These are phyloP conservation scores for Enhydra lutris DNA, from an alignment of 2,113 vertebrate genomes.

Conservation along the genomic window DNA sequence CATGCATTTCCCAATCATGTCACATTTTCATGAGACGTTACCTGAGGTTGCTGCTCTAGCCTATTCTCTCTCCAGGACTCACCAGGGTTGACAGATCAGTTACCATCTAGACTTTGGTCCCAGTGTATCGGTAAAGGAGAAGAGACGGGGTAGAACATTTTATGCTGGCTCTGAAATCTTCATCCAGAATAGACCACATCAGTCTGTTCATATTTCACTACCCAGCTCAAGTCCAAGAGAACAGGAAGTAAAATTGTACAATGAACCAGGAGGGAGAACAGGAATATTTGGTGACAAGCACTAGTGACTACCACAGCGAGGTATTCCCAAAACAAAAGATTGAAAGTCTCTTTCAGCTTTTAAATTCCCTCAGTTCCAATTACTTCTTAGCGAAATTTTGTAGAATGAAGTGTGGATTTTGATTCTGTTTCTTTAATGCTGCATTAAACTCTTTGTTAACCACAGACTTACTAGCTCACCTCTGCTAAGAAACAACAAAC, in stretches of 20 bases:
- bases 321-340: neutral
- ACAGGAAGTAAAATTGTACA: neutral
- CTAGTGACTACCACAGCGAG: neutral
- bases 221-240: neutral
- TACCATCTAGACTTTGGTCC: rapidly evolving
- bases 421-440: constrained; percentile 18
- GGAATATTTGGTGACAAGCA: neutral
- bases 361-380: neutral
- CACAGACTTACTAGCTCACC: neutral
- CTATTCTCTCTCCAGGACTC: neutral
- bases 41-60: neutral
- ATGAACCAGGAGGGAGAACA: neutral
- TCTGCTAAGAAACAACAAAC: neutral
- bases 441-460: constrained; percentile 16
- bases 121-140: neutral
- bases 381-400: neutral
- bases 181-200: neutral
- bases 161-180: neutral
- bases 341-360: neutral
- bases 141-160: neutral
- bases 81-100: too few species aligned
- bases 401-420: constrained; percentile 42
- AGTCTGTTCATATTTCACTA: neutral
- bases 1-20: neutral
- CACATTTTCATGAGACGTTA: neutral